These are phyloP conservation scores for Plodia interpunctella DNA, from an alignment of 1,140 invertebrate genomes.

Conservation along the genomic window DNA sequence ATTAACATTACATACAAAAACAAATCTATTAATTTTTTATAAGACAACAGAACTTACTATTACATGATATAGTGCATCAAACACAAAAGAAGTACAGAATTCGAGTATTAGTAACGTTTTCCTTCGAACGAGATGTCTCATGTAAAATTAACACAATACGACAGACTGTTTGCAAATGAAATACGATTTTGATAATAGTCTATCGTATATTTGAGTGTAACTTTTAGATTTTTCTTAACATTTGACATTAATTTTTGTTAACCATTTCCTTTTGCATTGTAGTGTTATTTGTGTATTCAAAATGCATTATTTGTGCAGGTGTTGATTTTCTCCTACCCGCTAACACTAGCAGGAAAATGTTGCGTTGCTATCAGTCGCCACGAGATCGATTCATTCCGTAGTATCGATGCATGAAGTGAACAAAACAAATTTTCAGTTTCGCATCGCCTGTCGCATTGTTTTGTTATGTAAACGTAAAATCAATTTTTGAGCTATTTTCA, in stretches of 20 bases:
- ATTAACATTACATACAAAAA: conserved; percentile 50
- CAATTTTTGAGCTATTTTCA: conserved; percentile 26
- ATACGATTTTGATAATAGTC: conserved; percentile 24
- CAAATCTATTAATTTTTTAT: conserved; percentile 15
- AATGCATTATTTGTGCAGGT: conserved; percentile 74
- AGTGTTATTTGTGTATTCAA: conserved; percentile 66
- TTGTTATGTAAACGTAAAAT: conserved; percentile 32
- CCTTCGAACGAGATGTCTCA: conserved; percentile 37
- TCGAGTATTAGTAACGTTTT: conserved; percentile 61
- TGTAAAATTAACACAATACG: conserved; percentile 35
- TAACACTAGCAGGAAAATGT: conserved; percentile 76
- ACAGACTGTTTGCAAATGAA: conserved; percentile 31
- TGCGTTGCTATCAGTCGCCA: conserved; percentile 64
- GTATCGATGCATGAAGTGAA: conserved; percentile 58
- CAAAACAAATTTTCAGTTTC: conserved; percentile 45
- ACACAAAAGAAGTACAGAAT: not conserved
- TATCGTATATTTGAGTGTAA: conserved; percentile 42
- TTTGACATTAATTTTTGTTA: conserved; percentile 56
- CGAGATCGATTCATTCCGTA: conserved; percentile 39
- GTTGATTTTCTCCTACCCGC: conserved; percentile 69
- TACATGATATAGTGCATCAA: too few species aligned
- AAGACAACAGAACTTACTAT: conserved; percentile 10
- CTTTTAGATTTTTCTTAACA: conserved; percentile 45
- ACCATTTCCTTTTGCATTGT: conserved; percentile 63
- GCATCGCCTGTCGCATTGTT: conserved; percentile 45